These are phyloP conservation scores for Synergus itoensis DNA, from an alignment of 2,888 invertebrate genomes.

Conservation along the genomic window DNA sequence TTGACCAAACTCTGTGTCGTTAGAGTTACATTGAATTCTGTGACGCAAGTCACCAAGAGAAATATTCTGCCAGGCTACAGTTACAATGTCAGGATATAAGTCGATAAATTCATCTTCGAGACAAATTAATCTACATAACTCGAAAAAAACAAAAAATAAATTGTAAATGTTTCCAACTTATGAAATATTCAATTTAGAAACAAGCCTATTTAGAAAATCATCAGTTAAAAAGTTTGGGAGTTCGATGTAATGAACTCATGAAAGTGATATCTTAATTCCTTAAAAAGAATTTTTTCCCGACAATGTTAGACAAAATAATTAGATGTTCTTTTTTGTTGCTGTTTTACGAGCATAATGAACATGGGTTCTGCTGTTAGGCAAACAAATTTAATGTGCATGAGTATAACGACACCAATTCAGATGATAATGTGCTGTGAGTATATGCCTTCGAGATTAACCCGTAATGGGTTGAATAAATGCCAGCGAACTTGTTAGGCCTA, in stretches of 20 bases:
- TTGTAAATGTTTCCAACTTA: too few relatives aligned
- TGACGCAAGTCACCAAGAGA: not conserved
- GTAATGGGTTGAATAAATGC: slow-evolving; percentile 67
- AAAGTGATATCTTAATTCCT: not conserved
- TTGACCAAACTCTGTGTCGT: not conserved
- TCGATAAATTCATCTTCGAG: not conserved
- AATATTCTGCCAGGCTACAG: not conserved
- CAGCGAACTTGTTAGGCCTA: slow-evolving; percentile 62
- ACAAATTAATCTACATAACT: not conserved
- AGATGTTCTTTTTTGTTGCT: slow-evolving; percentile 49
- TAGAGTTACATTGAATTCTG: not conserved
- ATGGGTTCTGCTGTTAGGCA: slow-evolving; percentile 54
- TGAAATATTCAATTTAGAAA: too few relatives aligned
- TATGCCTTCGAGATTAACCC: slow-evolving; percentile 65
- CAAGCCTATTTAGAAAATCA: too few relatives aligned
- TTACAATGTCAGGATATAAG: not conserved
- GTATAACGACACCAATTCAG: slow-evolving; percentile 67
- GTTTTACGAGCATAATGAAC: slow-evolving; percentile 56
- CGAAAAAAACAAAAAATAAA: not conserved
- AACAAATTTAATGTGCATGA: slow-evolving; percentile 66
- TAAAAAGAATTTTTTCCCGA: not conserved
- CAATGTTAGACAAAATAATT: not conserved
- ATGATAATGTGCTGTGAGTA: slow-evolving; percentile 67
- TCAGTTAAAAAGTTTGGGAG: too few relatives aligned
- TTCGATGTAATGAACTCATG: too few relatives aligned